A percentile compares a stretch with the other conserved stretches of the same genome.
Conservation (phyloP, 2,888 invertebrate genomes). For the Dryococelus australis region DNA sequence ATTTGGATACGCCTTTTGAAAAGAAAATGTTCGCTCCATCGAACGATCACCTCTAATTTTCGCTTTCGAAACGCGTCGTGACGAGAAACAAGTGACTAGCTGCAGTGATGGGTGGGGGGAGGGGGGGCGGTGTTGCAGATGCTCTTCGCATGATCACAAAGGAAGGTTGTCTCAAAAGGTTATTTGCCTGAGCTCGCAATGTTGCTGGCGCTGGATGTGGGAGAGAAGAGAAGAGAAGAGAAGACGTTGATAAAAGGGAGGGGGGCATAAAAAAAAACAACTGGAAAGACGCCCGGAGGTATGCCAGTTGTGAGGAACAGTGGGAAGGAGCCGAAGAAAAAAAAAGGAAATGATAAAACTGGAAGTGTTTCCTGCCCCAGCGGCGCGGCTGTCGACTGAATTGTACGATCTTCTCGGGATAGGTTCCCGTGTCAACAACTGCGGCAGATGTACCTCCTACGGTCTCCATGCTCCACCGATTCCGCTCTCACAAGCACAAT, state of each 20-base stretch:
- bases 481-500: no score
- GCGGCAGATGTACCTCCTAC: no score
- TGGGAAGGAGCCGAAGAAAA: background rate
- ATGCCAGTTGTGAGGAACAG: background rate
- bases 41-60: no score
- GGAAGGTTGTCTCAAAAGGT: background rate
- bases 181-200: background rate
- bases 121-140: background rate
- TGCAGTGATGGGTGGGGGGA: background rate
- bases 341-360: slow-evolving; percentile 1
- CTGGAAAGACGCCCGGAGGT: slow-evolving; percentile 3
- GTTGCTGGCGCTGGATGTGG: background rate
- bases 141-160: slow-evolving; percentile 8
- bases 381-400: background rate
- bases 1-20: no score
- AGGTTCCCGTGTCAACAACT: no score
- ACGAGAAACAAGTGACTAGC: background rate
- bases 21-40: no score
- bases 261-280: background rate
- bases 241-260: background rate
- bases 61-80: no score
- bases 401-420: no score
- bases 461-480: no score
- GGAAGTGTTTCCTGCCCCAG: background rate
- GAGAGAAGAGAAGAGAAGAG: background rate